phyloP scores from a whole-genome alignment of 2,888 invertebrate species.

The Hoplodrina ambigua region DNA sequence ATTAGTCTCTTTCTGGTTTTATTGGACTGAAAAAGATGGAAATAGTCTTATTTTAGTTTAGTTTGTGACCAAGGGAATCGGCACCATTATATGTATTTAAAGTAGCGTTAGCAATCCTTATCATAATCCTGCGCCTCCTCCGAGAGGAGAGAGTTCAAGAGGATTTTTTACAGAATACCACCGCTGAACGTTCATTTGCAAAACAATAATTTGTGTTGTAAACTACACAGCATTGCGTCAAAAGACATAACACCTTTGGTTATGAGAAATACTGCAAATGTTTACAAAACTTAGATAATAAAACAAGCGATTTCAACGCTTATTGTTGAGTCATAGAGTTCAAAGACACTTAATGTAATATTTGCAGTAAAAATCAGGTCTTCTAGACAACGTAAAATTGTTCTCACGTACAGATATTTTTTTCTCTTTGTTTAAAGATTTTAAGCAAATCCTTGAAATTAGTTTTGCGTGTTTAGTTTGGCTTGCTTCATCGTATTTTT shows the following conservation, averaged over 20 bases:
- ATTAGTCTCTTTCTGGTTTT: no score
- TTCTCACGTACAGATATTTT: constrained; percentile 27
- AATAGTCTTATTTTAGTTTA: no score
- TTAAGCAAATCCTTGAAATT: constrained; percentile 31
- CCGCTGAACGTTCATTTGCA: constrained; percentile 3
- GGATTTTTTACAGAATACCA: background rate
- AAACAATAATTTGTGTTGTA: constrained; percentile 21
- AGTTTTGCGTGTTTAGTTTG: constrained; percentile 8
- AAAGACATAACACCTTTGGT: constrained; percentile 8
- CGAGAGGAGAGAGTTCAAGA: no score
- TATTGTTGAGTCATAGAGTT: constrained; percentile 3
- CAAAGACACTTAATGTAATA: background rate
- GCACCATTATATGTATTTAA: no score
- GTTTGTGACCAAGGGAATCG: no score
- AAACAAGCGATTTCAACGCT: background rate
- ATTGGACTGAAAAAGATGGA: no score
- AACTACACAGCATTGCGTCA: constrained; percentile 8
- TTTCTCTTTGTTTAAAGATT: constrained; percentile 27
- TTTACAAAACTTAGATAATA: constrained; percentile 2
- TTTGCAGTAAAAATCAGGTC: constrained; percentile 22
- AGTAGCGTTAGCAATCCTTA: no score
- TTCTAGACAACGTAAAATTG: constrained; percentile 14
- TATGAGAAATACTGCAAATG: constrained; percentile 23
- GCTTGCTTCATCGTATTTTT: constrained; percentile 7
- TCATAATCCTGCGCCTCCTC: no score